A percentile compares a stretch with the other conserved stretches of the same genome.
These are phyloP conservation scores for Napeogenes sylphis DNA, from an alignment of 2,888 invertebrate genomes.

Conservation along the genomic window DNA sequence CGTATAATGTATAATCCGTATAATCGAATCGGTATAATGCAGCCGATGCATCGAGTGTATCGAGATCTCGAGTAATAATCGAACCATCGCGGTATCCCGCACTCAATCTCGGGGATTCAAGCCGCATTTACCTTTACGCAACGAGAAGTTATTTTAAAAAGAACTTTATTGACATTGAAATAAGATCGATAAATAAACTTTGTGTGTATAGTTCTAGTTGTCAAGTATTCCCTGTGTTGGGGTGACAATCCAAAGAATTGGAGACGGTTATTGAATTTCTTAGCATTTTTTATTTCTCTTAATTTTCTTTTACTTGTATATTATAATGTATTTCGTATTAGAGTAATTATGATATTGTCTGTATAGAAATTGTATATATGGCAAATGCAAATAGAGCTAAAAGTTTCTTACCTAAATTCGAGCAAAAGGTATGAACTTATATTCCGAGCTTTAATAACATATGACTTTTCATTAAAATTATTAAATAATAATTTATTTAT, in stretches of 20 bases:
- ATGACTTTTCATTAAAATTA: no score
- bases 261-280: constrained; percentile 72
- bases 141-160: constrained; percentile 36
- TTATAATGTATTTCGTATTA: constrained; percentile 25
- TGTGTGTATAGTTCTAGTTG: constrained; percentile 28
- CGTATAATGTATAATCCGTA: no score
- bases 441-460: no score
- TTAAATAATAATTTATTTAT: no score
- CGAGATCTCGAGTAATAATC: constrained; percentile 69
- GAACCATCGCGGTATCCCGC: constrained; percentile 65
- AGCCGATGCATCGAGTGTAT: constrained; percentile 67
- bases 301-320: constrained; percentile 48
- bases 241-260: constrained; percentile 70
- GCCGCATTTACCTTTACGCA: constrained; percentile 33
- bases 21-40: constrained; percentile 55
- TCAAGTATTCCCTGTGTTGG: constrained; percentile 48
- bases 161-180: constrained; percentile 33
- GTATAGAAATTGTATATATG: no score
- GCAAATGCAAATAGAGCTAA: no score
- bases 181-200: constrained; percentile 27
- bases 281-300: constrained; percentile 69
- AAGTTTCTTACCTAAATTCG: no score
- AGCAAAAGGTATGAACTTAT: no score
- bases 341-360: neutral
- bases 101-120: constrained; percentile 59